Evolutionary conservation across 2,797 vertebrate species (phyloP).

Genomic region (Simalia tracyae): DNA sequence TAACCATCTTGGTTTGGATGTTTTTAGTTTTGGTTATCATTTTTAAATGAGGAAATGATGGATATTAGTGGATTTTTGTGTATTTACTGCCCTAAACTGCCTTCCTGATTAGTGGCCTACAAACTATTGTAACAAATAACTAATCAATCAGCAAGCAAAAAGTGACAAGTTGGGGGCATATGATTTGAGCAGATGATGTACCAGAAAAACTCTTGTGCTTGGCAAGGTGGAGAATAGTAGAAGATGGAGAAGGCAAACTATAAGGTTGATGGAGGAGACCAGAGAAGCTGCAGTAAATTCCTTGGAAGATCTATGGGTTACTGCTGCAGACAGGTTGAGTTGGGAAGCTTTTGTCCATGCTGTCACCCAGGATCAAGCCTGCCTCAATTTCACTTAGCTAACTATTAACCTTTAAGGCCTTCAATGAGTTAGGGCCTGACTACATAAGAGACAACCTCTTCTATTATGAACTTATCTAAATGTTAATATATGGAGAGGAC

Average conservation of each 20-base stretch:
- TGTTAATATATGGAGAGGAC: background rate
- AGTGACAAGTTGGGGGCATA: background rate
- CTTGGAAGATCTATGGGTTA: background rate
- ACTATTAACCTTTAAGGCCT: background rate
- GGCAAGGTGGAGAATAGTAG: background rate
- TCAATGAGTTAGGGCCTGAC: background rate
- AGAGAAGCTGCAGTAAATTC: background rate
- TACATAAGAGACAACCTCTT: background rate
- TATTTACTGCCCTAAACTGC: background rate
- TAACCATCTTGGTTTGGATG: background rate
- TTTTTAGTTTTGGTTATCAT: background rate
- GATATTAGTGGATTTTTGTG: background rate
- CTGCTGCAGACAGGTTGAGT: background rate
- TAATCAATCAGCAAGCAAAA: background rate
- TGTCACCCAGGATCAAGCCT: background rate
- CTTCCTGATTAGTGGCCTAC: background rate
- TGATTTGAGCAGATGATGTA: background rate
- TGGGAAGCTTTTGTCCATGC: background rate
- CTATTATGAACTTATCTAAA: background rate
- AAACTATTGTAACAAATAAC: background rate
- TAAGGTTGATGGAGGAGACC: background rate
- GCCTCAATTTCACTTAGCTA: background rate
- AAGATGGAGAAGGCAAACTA: background rate
- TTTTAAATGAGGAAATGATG: background rate
- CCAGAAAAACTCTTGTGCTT: background rate